Evolutionary conservation across 2,888 invertebrate genomes (phyloP), one percentile per base, ranked within the genome.

Genomic region (Philaethria dido): DNA sequence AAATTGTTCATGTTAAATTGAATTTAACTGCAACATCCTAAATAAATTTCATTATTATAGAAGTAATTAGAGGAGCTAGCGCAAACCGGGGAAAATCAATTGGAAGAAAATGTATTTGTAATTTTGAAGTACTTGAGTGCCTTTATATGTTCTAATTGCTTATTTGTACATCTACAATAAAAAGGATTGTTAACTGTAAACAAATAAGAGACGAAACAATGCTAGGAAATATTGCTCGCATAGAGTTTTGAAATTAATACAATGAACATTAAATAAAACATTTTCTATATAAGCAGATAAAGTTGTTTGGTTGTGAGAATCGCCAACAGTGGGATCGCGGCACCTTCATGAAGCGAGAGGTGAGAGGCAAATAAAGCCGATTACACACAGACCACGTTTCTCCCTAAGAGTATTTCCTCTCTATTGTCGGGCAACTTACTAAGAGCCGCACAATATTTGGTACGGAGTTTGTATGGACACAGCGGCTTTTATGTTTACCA

Each of bases 301-400:
- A 67, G 64, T 69, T 71, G 72, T 74, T 66, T 57, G 68, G 70
- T 73, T 71, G 71, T 72, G 71, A 71, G 69, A 72, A 69, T 73
- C 67, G 71, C 68, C 71, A 71, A 73, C 60, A 70, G 70, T 69
- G 59, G 60, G 69, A 69, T 70, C 67, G 62, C 67, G 64, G 66
- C 71, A 72, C 72, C 69, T 73, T 68, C 78, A 79, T 78, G 78
- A 78, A 75, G 74, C 66, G 69, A 68, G 67, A 74, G 72, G 77
- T 69, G 77, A 75, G 77, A 80, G 76, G 78, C 71, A 77, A 81
- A 79, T 72, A 88, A 91, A 91, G 87, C 89, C 85, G 90, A 87
- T 91, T 90, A 89, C 82, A 85, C 75, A 81, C 78, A 75, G 77
- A 80, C 82, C 78, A 80, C 80, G 79, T 81, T 81, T 74, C 80